Evolutionary conservation across 2,113 vertebrate species (phyloP).

Genomic region (Pseudopodoces humilis): DNA sequence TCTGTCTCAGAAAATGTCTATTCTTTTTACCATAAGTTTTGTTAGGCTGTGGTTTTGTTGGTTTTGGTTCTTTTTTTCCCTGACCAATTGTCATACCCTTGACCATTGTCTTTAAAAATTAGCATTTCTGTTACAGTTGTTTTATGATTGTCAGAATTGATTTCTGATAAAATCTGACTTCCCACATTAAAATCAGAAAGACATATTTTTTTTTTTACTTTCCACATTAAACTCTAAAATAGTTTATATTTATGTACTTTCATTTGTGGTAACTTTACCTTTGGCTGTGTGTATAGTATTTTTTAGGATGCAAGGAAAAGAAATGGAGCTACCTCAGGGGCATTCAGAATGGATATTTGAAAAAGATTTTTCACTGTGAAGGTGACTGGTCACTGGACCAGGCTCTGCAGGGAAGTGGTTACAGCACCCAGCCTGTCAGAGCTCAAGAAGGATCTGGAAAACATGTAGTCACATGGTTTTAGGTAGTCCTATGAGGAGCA

Average conservation of each 20-base stretch:
- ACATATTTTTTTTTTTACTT: background rate
- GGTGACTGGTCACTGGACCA: background rate
- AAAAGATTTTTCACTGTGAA: background rate
- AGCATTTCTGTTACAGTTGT: background rate
- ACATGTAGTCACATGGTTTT: background rate
- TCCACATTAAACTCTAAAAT: background rate
- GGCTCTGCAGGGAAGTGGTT: background rate
- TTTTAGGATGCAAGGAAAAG: background rate
- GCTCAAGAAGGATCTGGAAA: background rate
- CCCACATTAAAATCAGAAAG: background rate
- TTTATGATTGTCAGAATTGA: background rate
- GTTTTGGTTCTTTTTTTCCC: fast-evolving
- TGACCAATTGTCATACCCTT: background rate
- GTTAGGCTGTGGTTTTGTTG: background rate
- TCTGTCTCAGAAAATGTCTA: background rate
- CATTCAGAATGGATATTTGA: background rate
- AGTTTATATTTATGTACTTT: background rate
- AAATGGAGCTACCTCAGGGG: background rate
- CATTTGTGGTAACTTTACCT: background rate
- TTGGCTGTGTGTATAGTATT: background rate
- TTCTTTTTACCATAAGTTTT: background rate
- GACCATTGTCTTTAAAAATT: background rate
- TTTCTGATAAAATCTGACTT: background rate
- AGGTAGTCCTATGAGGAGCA: background rate
- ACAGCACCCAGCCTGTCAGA: background rate